Conservation (phyloP, 2,888 invertebrate species). For the Pocota personata region DNA sequence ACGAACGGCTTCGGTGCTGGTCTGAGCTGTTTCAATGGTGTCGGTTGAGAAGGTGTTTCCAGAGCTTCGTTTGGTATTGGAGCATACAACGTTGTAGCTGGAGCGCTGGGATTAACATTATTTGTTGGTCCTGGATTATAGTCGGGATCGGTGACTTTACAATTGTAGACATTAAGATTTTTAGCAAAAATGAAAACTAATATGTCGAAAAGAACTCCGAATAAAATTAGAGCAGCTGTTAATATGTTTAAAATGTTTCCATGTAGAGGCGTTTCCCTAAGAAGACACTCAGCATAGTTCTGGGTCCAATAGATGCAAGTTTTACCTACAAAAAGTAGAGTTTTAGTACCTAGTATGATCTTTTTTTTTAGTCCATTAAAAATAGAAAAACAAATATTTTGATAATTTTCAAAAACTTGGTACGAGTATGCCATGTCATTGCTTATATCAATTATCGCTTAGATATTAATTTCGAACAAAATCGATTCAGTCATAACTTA, state of each 20-base stretch:
- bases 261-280: slow-evolving; percentile 83
- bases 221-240: slow-evolving; percentile 82
- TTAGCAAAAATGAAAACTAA: slow-evolving; percentile 83
- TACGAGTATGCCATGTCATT: no score
- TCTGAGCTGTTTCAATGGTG: slow-evolving; percentile 43
- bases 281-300: slow-evolving; percentile 81
- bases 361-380: no score
- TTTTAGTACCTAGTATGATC: no score
- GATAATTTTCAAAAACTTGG: no score
- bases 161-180: slow-evolving; percentile 80
- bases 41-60: slow-evolving; percentile 44
- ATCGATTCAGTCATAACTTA: no score
- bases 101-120: slow-evolving; percentile 1
- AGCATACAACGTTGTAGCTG: slow-evolving; percentile 77
- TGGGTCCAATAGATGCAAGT: slow-evolving; percentile 84
- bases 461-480: no score
- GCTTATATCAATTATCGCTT: no score
- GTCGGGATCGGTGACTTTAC: slow-evolving; percentile 82
- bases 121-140: slow-evolving; percentile 76
- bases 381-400: no score
- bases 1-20: slow-evolving; percentile 74
- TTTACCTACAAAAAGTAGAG: slow-evolving; percentile 76
- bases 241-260: slow-evolving; percentile 83
- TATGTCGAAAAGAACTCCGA: slow-evolving; percentile 83
- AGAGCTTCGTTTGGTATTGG: slow-evolving; percentile 77